Evolutionary conservation across 2,113 vertebrate species (phyloP).

Genomic region (Corynorhinus townsendii): DNA sequence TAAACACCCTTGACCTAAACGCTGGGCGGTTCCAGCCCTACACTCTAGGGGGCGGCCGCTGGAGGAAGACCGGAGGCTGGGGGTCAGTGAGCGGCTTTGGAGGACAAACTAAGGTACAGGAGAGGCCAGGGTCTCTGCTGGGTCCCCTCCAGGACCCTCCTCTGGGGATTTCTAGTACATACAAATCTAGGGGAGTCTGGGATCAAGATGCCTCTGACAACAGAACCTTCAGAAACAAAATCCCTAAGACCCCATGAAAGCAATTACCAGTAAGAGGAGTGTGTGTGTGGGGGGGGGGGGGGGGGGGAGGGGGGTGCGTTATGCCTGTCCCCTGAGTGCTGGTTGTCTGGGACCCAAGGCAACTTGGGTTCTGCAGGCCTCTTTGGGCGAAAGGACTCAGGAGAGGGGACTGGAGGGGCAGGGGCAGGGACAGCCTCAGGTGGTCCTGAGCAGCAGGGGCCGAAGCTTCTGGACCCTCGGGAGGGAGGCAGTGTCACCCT

Average conservation of each 20-base stretch:
- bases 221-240: neutral
- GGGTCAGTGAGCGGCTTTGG: neutral
- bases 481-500: neutral
- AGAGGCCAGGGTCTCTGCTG: neutral
- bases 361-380: neutral
- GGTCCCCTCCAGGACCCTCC: neutral
- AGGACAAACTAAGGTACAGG: neutral
- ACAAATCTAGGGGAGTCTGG: neutral
- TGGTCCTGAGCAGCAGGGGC: neutral
- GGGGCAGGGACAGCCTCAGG: neutral
- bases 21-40: neutral
- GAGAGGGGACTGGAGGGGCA: neutral
- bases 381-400: neutral
- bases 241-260: neutral
- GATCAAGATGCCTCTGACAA: neutral
- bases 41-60: neutral
- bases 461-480: neutral
- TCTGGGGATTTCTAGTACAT: neutral
- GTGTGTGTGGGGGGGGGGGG: too few relatives aligned
- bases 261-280: neutral
- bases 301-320: fast-evolving
- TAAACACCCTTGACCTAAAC: neutral
- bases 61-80: neutral
- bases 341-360: neutral
- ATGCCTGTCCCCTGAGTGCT: neutral